Base-by-base conservation (phyloP, 2,113 vertebrate genomes). In the Apodemus speciosus region DNA sequence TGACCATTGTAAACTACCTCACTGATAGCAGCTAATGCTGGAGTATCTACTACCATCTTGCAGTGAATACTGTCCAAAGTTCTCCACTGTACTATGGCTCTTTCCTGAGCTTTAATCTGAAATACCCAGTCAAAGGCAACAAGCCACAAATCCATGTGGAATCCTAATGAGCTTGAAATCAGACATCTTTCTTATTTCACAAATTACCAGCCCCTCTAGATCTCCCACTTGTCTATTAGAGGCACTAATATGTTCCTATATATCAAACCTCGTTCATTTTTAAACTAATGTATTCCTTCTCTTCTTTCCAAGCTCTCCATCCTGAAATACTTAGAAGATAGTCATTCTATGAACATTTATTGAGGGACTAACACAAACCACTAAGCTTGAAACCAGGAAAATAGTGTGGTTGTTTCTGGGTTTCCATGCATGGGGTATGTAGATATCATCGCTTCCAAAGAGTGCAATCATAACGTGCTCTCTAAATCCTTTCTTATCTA, bases 311-410 rank as follows among this genome's bases (percentile, higher is more conserved):
- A 94, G 38, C 16, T 72, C 10, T 88, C 6, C 81, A 38, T 77
- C 20, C 85, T 53, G 25, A 90, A 88, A 73, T 73, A 0, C 4
- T 69, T 72, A 85, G 15, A 79, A 79, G 76, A 84, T n/a, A 93
- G 51, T 66, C 32, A 86, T 69, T 84, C 35, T 86, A 62, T 6
- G 88, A 88, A 64, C 35, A 91, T 81, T 89, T 94, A 58, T 20
- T 84, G 46, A 81, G 18, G 72, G 4, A 23, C 38, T 95, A 66
- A 91, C 35, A 93, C 14, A 96, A 94, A 81, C 18, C 23, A 85
- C 62, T 46, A 18, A 32, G 8, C 0, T 72, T 71, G 35, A 40
- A 13, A 84, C 32, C 75, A 87, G 64, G 30, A 89, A 94, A 90
- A 46, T 8, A 68, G 2, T 38, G 66, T 11, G 15, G 9, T 83